Evolutionary conservation across 1,140 invertebrate species (phyloP).

Genomic region (Halyomorpha halys): DNA sequence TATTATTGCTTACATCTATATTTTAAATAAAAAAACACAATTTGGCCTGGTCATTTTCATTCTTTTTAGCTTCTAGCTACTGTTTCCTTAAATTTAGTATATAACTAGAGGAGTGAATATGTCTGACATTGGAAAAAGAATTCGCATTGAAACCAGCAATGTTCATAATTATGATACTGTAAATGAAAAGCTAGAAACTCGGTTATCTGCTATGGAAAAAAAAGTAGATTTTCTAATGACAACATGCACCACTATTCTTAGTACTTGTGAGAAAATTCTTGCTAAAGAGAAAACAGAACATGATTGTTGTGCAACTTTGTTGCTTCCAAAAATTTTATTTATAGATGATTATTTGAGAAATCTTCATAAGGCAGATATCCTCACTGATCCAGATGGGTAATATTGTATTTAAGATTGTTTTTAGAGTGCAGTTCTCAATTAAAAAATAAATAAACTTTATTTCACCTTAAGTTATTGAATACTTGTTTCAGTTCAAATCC

Average conservation of each 20-base stretch:
- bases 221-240: constrained; percentile 25
- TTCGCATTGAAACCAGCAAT: background rate
- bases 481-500: background rate
- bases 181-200: constrained; percentile 17
- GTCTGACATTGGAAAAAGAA: constrained; percentile 8
- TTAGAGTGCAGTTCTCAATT: too few species aligned
- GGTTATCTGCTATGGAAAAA: constrained; percentile 23
- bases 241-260: constrained; percentile 23
- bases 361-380: constrained; percentile 8
- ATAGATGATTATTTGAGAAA: constrained; percentile 18
- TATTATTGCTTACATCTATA: background rate
- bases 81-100: background rate
- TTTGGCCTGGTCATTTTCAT: background rate
- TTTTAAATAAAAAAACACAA: background rate
- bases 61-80: background rate
- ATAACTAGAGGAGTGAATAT: background rate
- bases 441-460: too few species aligned
- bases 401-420: too few species aligned
- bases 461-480: too few species aligned
- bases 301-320: constrained; percentile 19
- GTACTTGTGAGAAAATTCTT: constrained; percentile 11
- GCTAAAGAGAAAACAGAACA: constrained; percentile 11
- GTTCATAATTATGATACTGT: background rate
- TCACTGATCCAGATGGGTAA: background rate
- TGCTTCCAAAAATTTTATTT: constrained; percentile 18